Evolutionary conservation across 2,113 vertebrate genomes (phyloP), one percentile per base, ranked within the genome.

Genomic region (Bujurquina vittata): DNA sequence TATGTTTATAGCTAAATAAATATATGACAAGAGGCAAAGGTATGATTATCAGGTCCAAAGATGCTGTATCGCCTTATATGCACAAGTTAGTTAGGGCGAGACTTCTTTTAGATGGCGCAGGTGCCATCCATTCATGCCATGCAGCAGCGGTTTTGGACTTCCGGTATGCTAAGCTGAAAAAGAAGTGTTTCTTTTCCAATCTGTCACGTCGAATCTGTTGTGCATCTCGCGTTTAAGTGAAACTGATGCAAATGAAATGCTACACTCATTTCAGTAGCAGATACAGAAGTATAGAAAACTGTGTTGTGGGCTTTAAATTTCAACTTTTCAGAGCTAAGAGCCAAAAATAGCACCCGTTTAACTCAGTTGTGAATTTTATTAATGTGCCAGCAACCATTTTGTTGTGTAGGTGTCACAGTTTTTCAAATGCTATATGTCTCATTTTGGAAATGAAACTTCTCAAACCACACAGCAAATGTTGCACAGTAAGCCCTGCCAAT

Each of bases 401-500:
- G 75, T 69, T 78, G 77, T 83, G 85, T 86, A 85, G 91, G 90
- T 87, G 84, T 89, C 77, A 72, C 77, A 22, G 22, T 77, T 87
- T 87, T 84, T 88, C 61, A 63, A 86, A 87, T 77, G 23, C 26
- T 83, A 81, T 54, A 77, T 46, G 63, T 89, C 76, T 76, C 60
- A 67, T 89, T 88, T 87, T 83, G 86, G 81, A 91, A 92, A 83
- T 80, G 46, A 79, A 91, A 89, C 85, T 87, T 86, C 75, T 86
- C 63, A 63, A 89, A 93, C 88, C 89, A 88, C 89, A 89, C 89
- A 86, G 82, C 80, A 88, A 90, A 91, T 89, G 87, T 89, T 90
- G 52, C 85, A 85, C 67, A 22, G 56, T 75, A 60, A 87, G 69
- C 55, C 14, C 73, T 87, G 91, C 88, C 86, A 93, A 87, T 86